Percentiles rank a stretch among this genome's conserved stretches.
Evolutionary conservation across 92 coral and sea anemone genomes (phyloP).

Genomic region (Diadumene lineata): DNA sequence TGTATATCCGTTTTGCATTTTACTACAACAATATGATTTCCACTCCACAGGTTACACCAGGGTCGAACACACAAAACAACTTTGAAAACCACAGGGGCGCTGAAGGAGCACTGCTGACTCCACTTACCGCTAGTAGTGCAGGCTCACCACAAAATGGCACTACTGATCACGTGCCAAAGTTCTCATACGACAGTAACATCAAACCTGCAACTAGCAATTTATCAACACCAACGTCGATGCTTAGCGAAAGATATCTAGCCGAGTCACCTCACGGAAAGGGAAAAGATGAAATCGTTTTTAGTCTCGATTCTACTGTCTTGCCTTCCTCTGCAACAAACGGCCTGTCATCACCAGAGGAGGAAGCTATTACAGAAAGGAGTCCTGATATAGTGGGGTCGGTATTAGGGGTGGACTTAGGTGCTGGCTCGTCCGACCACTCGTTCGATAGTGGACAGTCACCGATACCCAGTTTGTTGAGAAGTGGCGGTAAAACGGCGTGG

Average conservation of each 20-base stretch:
- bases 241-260: slow-evolving; percentile 34
- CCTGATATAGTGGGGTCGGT: not conserved
- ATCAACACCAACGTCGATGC: slow-evolving; percentile 47
- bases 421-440: not conserved
- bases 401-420: not conserved
- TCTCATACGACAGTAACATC: slow-evolving; percentile 26
- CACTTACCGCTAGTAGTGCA: slow-evolving; percentile 56
- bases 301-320: slow-evolving; percentile 17
- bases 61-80: slow-evolving; percentile 41
- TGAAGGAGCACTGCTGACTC: slow-evolving; percentile 59
- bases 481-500: not conserved
- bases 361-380: not conserved
- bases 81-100: slow-evolving; percentile 35
- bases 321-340: not conserved
- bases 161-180: slow-evolving; percentile 23
- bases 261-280: slow-evolving; percentile 39
- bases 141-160: slow-evolving; percentile 49
- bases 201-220: slow-evolving; percentile 10
- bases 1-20: too few species aligned
- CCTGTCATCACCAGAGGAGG: not conserved
- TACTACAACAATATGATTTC: too few species aligned
- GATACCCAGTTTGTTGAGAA: not conserved
- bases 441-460: not conserved
- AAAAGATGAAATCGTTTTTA: slow-evolving; percentile 5
- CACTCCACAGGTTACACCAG: slow-evolving; percentile 49